Conservation (phyloP, 2,797 vertebrate species). For the Microcaecilia unicolor region DNA sequence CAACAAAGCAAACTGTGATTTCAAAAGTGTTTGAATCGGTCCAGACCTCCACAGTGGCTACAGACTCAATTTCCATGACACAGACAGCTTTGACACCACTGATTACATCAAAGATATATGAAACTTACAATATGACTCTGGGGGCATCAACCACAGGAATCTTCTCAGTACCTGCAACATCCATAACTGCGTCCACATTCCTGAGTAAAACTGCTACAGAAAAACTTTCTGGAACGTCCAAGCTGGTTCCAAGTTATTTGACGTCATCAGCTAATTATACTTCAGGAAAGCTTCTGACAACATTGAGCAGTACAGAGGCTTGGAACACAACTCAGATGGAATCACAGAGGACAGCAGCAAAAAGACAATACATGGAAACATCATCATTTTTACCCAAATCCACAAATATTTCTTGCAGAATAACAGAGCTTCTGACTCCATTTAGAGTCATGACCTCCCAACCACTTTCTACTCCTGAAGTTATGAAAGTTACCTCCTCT, state of each 20-base stretch:
- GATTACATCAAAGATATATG: slow-evolving; percentile 10
- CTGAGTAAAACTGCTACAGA: slow-evolving; percentile 14
- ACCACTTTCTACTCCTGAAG: neutral
- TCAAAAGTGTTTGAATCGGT: slow-evolving; percentile 2
- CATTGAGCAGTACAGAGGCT: neutral
- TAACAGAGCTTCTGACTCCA: neutral
- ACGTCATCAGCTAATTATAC: slow-evolving; percentile 1
- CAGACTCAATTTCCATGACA: neutral
- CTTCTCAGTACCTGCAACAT: neutral
- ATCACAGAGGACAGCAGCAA: slow-evolving; percentile 7
- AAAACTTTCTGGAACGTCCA: slow-evolving; percentile 5
- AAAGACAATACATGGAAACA: slow-evolving; percentile 6
- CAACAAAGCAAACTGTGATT: neutral
- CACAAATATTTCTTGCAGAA: accelerated
- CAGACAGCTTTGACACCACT: neutral
- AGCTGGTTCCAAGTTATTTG: slow-evolving; percentile 5
- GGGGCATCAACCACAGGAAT: neutral
- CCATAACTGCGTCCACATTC: neutral
- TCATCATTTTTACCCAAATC: neutral
- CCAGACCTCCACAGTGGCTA: slow-evolving; percentile 1
- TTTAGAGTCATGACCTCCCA: neutral
- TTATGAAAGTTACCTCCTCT: neutral
- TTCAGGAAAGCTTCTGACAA: neutral
- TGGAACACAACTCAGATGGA: neutral
- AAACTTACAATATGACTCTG: neutral